Evolutionary conservation across 2,113 vertebrate genomes (phyloP).

Genomic region (Apodemus speciosus): DNA sequence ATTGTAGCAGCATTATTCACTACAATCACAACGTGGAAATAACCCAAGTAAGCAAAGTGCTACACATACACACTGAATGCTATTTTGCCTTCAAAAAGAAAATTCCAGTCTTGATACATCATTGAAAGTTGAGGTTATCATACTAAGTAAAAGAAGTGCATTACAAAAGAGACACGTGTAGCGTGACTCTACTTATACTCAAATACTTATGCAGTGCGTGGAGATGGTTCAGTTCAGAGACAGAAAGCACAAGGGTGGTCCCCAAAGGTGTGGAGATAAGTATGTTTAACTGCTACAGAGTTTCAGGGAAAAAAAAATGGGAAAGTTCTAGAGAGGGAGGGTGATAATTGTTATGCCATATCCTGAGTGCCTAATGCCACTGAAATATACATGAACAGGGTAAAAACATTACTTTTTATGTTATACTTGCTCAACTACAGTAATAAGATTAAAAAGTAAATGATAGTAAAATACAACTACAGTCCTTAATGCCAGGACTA

Average conservation of each 20-base stretch:
- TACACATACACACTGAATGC: not conserved
- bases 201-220: not conserved
- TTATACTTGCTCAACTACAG: constrained; percentile 1
- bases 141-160: not conserved
- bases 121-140: not conserved
- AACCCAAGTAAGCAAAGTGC: not conserved
- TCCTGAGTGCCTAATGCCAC: not conserved
- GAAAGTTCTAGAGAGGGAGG: not conserved
- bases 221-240: not conserved
- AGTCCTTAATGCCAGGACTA: not conserved
- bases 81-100: not conserved
- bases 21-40: not conserved
- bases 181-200: not conserved
- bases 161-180: not conserved
- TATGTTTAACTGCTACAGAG: not conserved
- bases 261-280: too few relatives aligned
- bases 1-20: not conserved
- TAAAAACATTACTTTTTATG: constrained; percentile 1
- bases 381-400: not conserved
- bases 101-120: not conserved
- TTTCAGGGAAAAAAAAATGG: not conserved
- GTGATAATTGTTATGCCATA: not conserved
- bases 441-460: not conserved
- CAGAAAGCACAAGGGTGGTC: not conserved
- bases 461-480: not conserved